A percentile compares a stretch with the other conserved stretches of the same genome.
Evolutionary conservation across 2,113 vertebrate species (phyloP).

Genomic region (Oophaga pumilio): DNA sequence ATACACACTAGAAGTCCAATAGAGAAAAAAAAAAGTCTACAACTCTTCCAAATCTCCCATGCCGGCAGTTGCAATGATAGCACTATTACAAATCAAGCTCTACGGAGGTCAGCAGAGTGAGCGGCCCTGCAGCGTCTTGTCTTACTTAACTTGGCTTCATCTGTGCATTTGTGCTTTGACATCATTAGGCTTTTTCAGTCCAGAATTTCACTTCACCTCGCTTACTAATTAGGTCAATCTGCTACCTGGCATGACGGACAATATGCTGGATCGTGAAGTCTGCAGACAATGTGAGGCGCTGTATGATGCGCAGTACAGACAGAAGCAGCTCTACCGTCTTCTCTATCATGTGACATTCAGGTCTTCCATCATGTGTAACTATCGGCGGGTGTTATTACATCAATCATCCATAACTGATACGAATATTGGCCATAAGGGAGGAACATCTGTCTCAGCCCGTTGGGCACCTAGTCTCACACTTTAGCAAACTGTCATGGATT

Average conservation of each 20-base stretch:
- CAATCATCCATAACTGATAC: constrained; percentile 20
- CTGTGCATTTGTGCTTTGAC: neutral
- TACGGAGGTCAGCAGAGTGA: neutral
- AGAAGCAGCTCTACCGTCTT: neutral
- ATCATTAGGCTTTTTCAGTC: neutral
- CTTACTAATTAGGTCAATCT: constrained; percentile 15
- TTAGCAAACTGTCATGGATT: no score
- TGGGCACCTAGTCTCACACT: neutral
- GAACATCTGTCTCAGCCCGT: neutral
- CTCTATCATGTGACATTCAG: neutral
- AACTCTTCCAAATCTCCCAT: no score
- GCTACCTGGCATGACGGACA: neutral
- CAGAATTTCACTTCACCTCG: neutral
- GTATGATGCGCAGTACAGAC: neutral
- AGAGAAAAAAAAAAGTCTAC: no score
- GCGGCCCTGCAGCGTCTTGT: neutral
- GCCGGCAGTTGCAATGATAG: no score
- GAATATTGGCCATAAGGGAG: constrained; percentile 11
- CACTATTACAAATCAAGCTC: neutral
- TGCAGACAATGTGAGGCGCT: neutral
- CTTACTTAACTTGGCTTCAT: neutral
- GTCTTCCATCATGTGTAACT: neutral
- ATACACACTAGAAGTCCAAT: no score
- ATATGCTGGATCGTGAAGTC: neutral
- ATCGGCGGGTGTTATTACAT: neutral